phyloP scores from a whole-genome alignment of 2,797 vertebrate genomes.

The Taenioides sp. region DNA sequence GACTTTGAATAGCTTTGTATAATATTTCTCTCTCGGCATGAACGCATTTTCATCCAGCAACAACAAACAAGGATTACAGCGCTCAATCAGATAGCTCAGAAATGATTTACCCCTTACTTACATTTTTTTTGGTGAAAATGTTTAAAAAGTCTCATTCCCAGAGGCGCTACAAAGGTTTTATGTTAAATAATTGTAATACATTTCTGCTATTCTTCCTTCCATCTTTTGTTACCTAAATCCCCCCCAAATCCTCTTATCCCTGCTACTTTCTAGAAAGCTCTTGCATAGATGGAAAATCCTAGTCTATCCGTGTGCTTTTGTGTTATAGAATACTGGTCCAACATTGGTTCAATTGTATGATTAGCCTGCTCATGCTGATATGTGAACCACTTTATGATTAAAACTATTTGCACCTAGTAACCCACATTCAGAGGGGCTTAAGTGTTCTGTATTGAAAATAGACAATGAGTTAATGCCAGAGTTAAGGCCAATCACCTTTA shows the following conservation, averaged over 20 bases:
- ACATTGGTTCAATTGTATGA: constrained; percentile 37
- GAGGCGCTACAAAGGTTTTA: constrained; percentile 37
- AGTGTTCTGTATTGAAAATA: not conserved
- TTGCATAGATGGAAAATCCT: constrained; percentile 49
- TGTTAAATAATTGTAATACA: constrained; percentile 54
- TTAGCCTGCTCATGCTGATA: constrained; percentile 32
- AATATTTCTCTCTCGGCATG: not conserved
- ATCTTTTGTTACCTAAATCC: constrained; percentile 68
- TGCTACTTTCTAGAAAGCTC: constrained; percentile 41
- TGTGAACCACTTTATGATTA: constrained; percentile 29
- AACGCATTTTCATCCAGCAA: not conserved
- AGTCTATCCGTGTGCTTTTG: constrained; percentile 40
- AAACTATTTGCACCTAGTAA: constrained; percentile 20
- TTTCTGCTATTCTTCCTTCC: constrained; percentile 52
- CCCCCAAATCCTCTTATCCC: constrained; percentile 66
- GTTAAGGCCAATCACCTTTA: constrained; percentile 30
- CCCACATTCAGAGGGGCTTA: constrained; percentile 24
- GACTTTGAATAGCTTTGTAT: not conserved
- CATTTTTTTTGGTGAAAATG: constrained; percentile 14
- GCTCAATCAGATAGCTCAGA: constrained; percentile 10
- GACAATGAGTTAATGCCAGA: constrained; percentile 26
- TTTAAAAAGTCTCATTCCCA: constrained; percentile 22
- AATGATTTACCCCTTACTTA: constrained; percentile 2
- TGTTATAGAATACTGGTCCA: constrained; percentile 48
- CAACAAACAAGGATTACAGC: not conserved